phyloP scores from a whole-genome alignment of 2,888 invertebrate genomes.

The Scaptomyza parva region DNA sequence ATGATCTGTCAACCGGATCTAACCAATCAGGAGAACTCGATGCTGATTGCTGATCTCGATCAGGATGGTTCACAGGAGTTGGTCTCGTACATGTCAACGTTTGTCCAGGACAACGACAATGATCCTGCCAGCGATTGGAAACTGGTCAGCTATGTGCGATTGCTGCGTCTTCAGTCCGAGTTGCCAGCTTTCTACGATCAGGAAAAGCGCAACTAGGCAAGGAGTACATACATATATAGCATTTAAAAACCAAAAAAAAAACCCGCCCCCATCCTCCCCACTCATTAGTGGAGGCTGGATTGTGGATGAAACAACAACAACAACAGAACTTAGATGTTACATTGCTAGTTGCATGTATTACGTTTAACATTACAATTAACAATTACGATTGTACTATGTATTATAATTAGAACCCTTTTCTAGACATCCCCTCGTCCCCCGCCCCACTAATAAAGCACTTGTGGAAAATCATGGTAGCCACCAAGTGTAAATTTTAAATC shows the following conservation, averaged over 20 bases:
- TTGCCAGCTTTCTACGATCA: constrained; percentile 89
- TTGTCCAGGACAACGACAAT: constrained; percentile 82
- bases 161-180: constrained; percentile 90
- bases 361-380: constrained; percentile 48
- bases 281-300: constrained; percentile 1
- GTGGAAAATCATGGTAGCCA: constrained; percentile 4
- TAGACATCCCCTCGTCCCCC: constrained; percentile 21
- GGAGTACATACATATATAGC: constrained; percentile 24
- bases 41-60: constrained; percentile 91
- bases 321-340: constrained; percentile 54
- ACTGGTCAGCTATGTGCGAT: constrained; percentile 88
- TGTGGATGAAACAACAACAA: constrained; percentile 3
- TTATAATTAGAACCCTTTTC: constrained; percentile 49
- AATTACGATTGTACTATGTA: constrained; percentile 44
- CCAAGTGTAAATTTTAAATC: constrained; percentile 2
- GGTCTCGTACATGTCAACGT: constrained; percentile 91
- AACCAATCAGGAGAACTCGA: constrained; percentile 89
- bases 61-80: constrained; percentile 91
- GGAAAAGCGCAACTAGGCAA: constrained; percentile 62
- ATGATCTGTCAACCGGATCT: constrained; percentile 90
- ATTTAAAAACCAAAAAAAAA: constrained; percentile 50
- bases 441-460: constrained; percentile 38
- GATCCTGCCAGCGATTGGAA: constrained; percentile 86
- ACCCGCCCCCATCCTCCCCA: too few relatives aligned
- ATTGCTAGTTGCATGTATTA: constrained; percentile 65